Base-by-base conservation (phyloP, 2,888 invertebrate species). In the Ecliptopera silaceata region DNA sequence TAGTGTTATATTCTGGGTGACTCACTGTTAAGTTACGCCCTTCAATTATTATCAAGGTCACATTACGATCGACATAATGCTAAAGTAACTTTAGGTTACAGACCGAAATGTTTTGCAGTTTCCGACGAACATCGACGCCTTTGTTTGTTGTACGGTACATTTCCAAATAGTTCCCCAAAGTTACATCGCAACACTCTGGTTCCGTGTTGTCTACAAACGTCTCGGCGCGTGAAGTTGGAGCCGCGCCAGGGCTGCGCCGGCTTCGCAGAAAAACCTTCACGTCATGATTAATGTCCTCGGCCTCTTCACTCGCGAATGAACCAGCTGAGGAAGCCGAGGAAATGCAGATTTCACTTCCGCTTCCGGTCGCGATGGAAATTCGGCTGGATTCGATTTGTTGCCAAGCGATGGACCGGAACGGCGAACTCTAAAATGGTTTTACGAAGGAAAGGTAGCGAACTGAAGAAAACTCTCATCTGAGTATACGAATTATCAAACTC, bases 271-370 rank as follows among this genome's bases (percentile, higher is more conserved):
- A 48, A 50, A 53, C 53, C 44, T 49, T 34, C 49, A 20, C 49
- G 22, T 18, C 56, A 48, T 59, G 59, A 59, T 56, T 59, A 29
- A 59, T 59, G 44, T 43, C 46, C 43, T 31, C 38, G 38, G 38
- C 51, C 59, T 42, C 48, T 56, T 56, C 59, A 45, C 55, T 47
- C 51, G 34, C 45, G 50, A 42, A 41, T 59, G 53, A 58, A 56
- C 45, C 44, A n/a, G 51, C 43, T 22, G 46, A 48, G 41, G 54
- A 48, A 59, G 43, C 43, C 47, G 45, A 52, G 39, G 51, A 56
- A 61, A 64, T 64, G 57, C 59, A 61, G 56, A 64, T 64, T 53
- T 50, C 43, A 54, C 44, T 59, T 58, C 57, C 52, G 51, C 34
- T 52, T 51, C 42, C 55, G 49, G 50, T 15, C 22, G 34, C 47